Evolutionary conservation across 2,888 invertebrate species (phyloP).

Genomic region (Platerodrilus igneus): DNA sequence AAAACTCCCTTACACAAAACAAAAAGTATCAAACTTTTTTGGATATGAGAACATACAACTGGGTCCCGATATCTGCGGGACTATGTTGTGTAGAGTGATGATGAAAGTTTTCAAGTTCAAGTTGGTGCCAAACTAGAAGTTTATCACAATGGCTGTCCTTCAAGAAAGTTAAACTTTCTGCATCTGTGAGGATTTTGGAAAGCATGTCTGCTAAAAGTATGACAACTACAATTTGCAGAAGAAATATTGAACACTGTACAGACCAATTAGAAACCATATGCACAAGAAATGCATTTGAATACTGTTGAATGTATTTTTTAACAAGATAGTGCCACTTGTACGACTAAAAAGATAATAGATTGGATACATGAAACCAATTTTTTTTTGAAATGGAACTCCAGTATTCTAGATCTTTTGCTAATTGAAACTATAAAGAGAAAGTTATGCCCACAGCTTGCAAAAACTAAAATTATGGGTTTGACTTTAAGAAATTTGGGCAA

Average conservation of each 20-base stretch:
- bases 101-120: neutral
- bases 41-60: neutral
- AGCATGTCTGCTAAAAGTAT: neutral
- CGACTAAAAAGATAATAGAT: slow-evolving; percentile 3
- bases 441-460: neutral
- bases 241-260: slow-evolving; percentile 1
- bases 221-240: neutral
- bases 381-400: slow-evolving; percentile 1
- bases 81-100: slow-evolving; percentile 3
- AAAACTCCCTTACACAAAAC: neutral
- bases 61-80: neutral
- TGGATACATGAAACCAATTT: slow-evolving; percentile 1
- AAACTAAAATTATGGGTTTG: slow-evolving; percentile 2
- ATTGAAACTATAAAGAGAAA: neutral
- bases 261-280: neutral
- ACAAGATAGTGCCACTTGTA: slow-evolving; percentile 5
- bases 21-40: neutral
- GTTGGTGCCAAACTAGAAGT: neutral
- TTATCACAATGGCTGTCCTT: no score
- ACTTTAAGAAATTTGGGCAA: slow-evolving; percentile 5
- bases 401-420: neutral
- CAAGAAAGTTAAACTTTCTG: neutral
- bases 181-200: neutral
- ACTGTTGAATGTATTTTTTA: slow-evolving; percentile 1
- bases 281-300: neutral